Conservation (phyloP, 2,888 invertebrate genomes). For the Silvanus unidentatus region DNA sequence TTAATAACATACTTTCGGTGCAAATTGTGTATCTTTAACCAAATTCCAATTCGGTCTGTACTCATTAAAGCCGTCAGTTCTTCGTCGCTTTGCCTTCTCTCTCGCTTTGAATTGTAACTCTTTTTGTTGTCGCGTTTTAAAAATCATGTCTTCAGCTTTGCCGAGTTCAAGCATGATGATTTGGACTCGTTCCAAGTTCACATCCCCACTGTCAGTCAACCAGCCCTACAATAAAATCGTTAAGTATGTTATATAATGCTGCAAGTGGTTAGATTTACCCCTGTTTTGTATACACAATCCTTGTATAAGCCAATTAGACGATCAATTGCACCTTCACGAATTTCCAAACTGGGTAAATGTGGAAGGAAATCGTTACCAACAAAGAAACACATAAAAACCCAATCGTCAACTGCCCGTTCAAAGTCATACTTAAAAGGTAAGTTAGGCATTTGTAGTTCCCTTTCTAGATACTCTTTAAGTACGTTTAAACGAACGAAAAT, state of each 20-base stretch:
- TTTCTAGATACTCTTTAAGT: constrained; percentile 86
- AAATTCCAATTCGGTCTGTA: constrained; percentile 62
- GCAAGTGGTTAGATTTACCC: no score
- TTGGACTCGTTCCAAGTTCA: constrained; percentile 89
- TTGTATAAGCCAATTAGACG: constrained; percentile 89
- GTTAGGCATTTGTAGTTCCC: constrained; percentile 84
- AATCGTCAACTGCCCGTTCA: constrained; percentile 94
- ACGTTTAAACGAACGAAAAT: constrained; percentile 93
- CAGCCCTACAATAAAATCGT: no score
- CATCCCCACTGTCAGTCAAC: constrained; percentile 91
- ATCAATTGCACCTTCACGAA: constrained; percentile 95
- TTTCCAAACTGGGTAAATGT: constrained; percentile 95
- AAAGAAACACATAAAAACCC: constrained; percentile 99
- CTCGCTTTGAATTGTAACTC: constrained; percentile 76
- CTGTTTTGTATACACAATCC: constrained; percentile 88
- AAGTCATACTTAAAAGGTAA: constrained; percentile 92
- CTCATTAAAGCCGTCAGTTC: constrained; percentile 49
- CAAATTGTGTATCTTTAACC: constrained; percentile 70
- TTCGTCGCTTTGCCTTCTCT: constrained; percentile 64
- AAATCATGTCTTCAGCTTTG: constrained; percentile 93
- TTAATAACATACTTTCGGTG: constrained; percentile 61
- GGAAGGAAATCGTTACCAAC: constrained; percentile 99
- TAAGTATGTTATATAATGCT: no score
- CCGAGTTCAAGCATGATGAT: constrained; percentile 92
- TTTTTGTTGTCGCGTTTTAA: constrained; percentile 81